Evolutionary conservation across 2,113 vertebrate genomes (phyloP).

Genomic region (Lophotis ruficrista): DNA sequence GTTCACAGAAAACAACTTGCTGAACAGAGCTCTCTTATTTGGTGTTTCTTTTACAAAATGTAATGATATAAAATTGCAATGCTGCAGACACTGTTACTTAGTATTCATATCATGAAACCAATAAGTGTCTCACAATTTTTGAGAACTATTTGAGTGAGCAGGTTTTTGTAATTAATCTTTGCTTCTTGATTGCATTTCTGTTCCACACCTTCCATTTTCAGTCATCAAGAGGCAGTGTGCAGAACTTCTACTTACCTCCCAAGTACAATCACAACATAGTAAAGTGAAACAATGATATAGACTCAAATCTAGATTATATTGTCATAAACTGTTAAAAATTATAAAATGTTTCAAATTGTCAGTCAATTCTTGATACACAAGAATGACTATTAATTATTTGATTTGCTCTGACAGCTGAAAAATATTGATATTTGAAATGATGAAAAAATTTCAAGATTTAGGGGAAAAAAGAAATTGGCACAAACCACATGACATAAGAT

Average conservation of each 20-base stretch:
- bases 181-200: slow-evolving; percentile 35
- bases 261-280: not conserved
- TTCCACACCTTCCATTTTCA: slow-evolving; percentile 39
- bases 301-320: not conserved
- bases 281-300: not conserved
- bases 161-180: slow-evolving; percentile 58
- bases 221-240: not conserved
- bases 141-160: slow-evolving; percentile 5
- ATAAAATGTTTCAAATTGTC: not conserved
- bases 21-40: not conserved
- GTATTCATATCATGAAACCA: slow-evolving; percentile 6
- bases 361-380: not conserved
- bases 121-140: slow-evolving; percentile 5
- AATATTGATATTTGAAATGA: not conserved
- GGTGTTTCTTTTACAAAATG: not conserved
- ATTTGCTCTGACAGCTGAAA: not conserved
- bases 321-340: not conserved
- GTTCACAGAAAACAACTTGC: not conserved
- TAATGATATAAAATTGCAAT: not conserved
- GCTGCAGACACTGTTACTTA: not conserved
- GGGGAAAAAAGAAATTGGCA: not conserved
- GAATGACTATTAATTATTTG: not conserved
- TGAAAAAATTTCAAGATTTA: not conserved
- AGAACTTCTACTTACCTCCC: slow-evolving; percentile 19
- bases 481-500: not conserved